Evolutionary conservation across 2,888 invertebrate species (phyloP), one percentile per base, ranked within the genome.

Genomic region (Stegophylla sp.): DNA sequence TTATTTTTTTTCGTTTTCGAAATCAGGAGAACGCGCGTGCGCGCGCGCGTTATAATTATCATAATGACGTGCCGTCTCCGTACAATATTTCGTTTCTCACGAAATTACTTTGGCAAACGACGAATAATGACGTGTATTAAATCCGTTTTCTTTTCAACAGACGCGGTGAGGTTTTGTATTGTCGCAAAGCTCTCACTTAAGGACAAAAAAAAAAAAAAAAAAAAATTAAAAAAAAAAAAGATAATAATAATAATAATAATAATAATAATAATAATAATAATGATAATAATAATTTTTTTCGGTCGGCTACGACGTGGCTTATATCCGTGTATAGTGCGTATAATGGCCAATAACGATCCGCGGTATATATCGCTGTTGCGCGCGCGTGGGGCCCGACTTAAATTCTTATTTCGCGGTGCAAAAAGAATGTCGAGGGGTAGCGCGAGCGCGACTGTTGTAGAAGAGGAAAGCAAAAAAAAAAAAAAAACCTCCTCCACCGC

Each of bases 281-380:
- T 17, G 0, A 20, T 17, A 48, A 48, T 48, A 17, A n/a, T 53
- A n/a, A 53, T 10, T 12, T 72, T 43, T 56, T 72, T 72, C 15
- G 15, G 23, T 41, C 41, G 23, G 20, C 71, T 43, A 26, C 59
- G 17, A 15, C 56, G 59, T 77, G 56, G 76, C 67, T 77, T 77
- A 66, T 20, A 56, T 67, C n/a, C 28, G 2, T n/a, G n/a, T n/a
- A n/a, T n/a, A n/a, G n/a, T n/a, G n/a, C n/a, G n/a, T 59, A 9
- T 77, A 77, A 77, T 66, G 76, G 43, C 76, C 67, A 67, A 77
- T 67, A 77, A 77, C 53, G 67, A 77, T 77, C 59, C 34, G 28
- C 15, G 59, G 67, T 45, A 77, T 77, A 69, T 69, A 69, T 77
- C 48, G 56, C 59, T 20, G 56, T 28, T 20, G 43, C 48, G 23